Conservation (phyloP, 2,888 invertebrate species). For the Nemurella pictetii region DNA sequence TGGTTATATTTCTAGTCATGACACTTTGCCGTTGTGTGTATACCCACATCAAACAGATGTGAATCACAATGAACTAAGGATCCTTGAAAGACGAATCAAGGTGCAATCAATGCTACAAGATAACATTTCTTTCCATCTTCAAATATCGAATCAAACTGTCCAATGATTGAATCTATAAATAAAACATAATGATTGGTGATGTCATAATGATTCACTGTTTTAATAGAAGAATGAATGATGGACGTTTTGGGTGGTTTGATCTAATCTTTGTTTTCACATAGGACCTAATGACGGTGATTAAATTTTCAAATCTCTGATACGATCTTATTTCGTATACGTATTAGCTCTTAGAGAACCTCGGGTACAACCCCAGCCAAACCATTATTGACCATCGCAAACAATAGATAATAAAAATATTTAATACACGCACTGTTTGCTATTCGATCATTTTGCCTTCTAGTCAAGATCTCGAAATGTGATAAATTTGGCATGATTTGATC, state of each 20-base stretch:
- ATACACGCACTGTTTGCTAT: background rate
- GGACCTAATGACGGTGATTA: conserved; percentile 28
- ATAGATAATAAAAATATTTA: background rate
- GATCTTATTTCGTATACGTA: conserved; percentile 8
- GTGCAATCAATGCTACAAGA: background rate
- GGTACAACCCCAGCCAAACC: background rate
- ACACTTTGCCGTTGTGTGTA: background rate
- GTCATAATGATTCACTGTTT: conserved; percentile 19
- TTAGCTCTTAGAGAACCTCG: background rate
- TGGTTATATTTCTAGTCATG: background rate
- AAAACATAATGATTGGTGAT: conserved; percentile 18
- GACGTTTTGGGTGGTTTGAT: conserved; percentile 32
- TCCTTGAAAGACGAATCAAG: background rate
- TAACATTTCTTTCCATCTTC: background rate
- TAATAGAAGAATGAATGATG: conserved; percentile 19
- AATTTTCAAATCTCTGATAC: conserved; percentile 22
- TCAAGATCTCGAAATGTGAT: background rate
- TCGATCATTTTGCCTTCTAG: background rate
- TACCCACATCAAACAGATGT: too few species aligned
- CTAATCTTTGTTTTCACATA: conserved; percentile 12
- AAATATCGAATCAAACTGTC: background rate
- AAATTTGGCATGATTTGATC: background rate
- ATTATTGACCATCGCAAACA: conserved; percentile 1
- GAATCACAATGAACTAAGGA: too few species aligned
- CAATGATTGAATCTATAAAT: background rate